Conservation (phyloP, 2,888 invertebrate genomes). For the Trichopoda pennipes region DNA sequence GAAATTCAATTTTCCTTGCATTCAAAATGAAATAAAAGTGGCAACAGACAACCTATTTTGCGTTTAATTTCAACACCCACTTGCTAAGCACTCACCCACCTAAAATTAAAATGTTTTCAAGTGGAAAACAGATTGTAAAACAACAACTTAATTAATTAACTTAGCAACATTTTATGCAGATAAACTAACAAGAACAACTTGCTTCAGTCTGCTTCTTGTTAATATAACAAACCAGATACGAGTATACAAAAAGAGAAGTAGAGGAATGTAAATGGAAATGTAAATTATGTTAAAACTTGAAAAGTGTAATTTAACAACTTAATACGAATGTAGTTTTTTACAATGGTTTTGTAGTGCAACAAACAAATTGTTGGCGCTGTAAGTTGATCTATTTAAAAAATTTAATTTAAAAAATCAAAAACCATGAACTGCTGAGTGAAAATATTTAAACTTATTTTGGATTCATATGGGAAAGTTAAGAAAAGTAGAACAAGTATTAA, state of each 20-base stretch:
- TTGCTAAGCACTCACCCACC: conserved; percentile 28
- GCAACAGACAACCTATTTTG: neutral
- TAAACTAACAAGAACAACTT: conserved; percentile 30
- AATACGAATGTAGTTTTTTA: conserved; percentile 39
- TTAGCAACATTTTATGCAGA: conserved; percentile 35
- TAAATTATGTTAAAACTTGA: conserved; percentile 57
- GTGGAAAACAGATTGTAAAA: conserved; percentile 60
- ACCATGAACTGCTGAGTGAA: neutral
- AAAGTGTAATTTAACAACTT: conserved; percentile 61
- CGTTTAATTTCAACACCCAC: conserved; percentile 55
- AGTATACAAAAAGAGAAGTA: neutral
- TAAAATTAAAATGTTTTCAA: conserved; percentile 61
- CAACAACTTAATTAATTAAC: conserved; percentile 62
- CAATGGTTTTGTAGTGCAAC: conserved; percentile 29
- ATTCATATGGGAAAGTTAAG: no score
- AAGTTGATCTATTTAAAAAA: conserved; percentile 27
- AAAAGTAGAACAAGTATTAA: no score
- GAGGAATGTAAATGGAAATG: conserved; percentile 42
- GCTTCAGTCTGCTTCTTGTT: neutral
- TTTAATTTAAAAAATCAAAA: neutral
- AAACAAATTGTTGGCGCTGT: conserved; percentile 25
- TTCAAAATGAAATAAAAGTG: neutral
- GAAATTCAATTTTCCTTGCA: conserved; percentile 7
- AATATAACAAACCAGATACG: conserved; percentile 15
- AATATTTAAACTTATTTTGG: no score